Base-by-base conservation (phyloP, 1,140 invertebrate species). In the Drosophila willistoni region DNA sequence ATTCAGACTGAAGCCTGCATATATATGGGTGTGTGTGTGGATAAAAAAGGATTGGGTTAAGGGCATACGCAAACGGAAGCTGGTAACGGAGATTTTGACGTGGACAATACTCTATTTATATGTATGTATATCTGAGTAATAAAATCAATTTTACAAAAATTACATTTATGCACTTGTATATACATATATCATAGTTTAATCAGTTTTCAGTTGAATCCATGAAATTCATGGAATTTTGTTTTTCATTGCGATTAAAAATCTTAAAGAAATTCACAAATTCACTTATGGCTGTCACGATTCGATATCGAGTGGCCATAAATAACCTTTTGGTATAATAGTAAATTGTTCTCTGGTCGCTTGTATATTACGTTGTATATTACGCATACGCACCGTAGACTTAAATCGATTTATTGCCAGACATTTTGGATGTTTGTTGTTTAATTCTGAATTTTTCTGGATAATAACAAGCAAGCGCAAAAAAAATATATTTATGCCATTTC, bases 401-500 rank as follows among this genome's bases (percentile, higher is more conserved):
- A 75, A 79, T 86, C 83, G 83, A 86, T 86, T 87, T 77, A 55
- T 71, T 79, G 68, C 63, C 82, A 86, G 80, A 71, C 44, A 71
- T 87, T 39, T 39, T 39, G 36, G 4, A 39, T 39, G 12, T 13
- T 61, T 36, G 44, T 29, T 19, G 10, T 12, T 44, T 7, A 14
- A 55, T 72, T 62, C 17, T n/a, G 39, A 19, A 33, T 64, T 19
- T 36, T 41, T 14, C 29, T 9, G 13, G 29, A 17, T 66, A 47
- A 62, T 68, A 69, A 70, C 70, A 69, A 70, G 71, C 29, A 29
- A 29, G 29, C 33, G 59, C 61, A 64, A 54, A 87, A 87, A 79
- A 87, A 74, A 79, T 82, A 86, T 87, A 86, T 86, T 86, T 86
- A 86, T 87, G 82, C 82, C 71, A 63, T 72, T 83, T 86, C 82